Evolutionary conservation across 1,140 invertebrate species (phyloP), one percentile per base, ranked within the genome.

Genomic region (Procambarus virginalis): DNA sequence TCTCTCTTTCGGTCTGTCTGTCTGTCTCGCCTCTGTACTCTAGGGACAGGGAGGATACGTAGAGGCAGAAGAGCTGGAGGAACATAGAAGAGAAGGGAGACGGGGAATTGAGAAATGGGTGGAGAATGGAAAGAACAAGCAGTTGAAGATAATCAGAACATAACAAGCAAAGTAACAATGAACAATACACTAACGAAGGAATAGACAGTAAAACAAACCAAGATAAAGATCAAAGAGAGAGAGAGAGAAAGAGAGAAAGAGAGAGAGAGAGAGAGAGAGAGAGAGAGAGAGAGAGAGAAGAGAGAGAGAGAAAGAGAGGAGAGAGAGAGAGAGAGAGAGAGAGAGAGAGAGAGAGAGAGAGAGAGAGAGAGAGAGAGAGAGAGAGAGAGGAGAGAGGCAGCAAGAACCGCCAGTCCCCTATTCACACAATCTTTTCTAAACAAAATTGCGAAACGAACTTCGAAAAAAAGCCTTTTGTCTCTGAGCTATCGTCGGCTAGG

Each of bases 331-430:
- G 64, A 68, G 64, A 68, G 64, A 68, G 64, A 68, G 64, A 68
- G 64, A 68, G 64, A 68, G 64, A 68, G 64, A 68, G 64, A 68
- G 64, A 68, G 64, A 68, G 64, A 68, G 64, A 68, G 64, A 68
- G 64, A 68, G 64, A 68, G 64, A 68, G 64, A 68, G 64, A 68
- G 64, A 68, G 64, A 68, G 64, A 68, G 64, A 68, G 64, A 68
- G 64, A 68, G 12, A 68, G 64, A 68, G 12, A 68, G 64, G 2
- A 68, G 64, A 68, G 12, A 68, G 2, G n/a, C 64, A 68, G n/a
- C n/a, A 14, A 12, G 1, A 14, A 12, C 64, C 64, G 12, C n/a
- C 2, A 12, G 1, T 2, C 64, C 64, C 64, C 12, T n/a, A 68
- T 2, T 34, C 34, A 34, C 34, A 34, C 34, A 34, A 34, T 34